Evolutionary conservation across 1,140 invertebrate genomes (phyloP), one percentile per base, ranked within the genome.

Genomic region (Diachasmimorpha longicaudata): DNA sequence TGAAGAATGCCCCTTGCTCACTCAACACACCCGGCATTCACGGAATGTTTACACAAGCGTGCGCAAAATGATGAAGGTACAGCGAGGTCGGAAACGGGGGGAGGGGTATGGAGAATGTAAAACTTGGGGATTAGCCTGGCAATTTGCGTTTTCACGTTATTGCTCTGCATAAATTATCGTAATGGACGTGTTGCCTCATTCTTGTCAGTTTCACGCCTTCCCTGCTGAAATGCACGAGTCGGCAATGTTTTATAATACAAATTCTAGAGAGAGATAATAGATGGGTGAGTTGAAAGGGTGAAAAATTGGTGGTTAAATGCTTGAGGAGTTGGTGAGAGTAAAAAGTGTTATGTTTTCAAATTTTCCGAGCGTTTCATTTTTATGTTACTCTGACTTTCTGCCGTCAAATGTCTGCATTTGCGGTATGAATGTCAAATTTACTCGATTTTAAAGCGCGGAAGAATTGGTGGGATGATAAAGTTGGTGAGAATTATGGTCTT

Each of bases 121-220:
- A 52, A 52, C 48, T 63, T 23, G 58, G 23, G 58, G 58, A 63
- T 63, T 63, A 63, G 58, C 58, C 19, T 63, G 58, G 58, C 58
- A 63, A 63, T 63, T 63, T 63, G 58, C 58, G 58, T 76, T 76
- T 76, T 25, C 69, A 48, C 69, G 52, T 76, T 76, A 76, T 76
- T 76, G 74, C 74, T 37, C 69, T 76, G 74, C 68, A 76, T 76
- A 76, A 76, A 76, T 76, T 76, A 76, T 76, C 25, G 52, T 76
- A 76, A 76, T 76, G 68, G 74, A 72, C 70, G 74, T 76, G 74
- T 76, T 76, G 74, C 52, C 74, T 76, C 74, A 31, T 76, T 76
- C 74, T 70, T 70, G 74, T 76, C 74, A 76, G 74, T 70, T 71
- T 70, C 69, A 70, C 69, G 69, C 74, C 37, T 52, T 55, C 44